Evolutionary conservation across 1,140 invertebrate species (phyloP).

Genomic region (Apis dorsata): DNA sequence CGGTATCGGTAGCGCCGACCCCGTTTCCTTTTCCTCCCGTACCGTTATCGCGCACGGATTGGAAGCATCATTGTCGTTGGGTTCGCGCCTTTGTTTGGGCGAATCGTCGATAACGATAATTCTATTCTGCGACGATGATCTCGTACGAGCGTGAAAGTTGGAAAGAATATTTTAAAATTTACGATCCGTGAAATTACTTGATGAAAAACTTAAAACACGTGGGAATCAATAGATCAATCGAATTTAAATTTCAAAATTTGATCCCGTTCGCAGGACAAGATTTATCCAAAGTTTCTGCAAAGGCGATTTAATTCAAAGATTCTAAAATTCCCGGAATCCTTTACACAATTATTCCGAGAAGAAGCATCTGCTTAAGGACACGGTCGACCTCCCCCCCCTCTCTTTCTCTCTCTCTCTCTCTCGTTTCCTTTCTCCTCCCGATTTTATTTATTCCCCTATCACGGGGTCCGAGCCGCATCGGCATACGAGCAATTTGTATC

Average conservation of each 20-base stretch:
- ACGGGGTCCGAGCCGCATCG: constrained; percentile 14
- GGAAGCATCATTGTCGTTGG: too few species aligned
- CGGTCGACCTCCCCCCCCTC: too few species aligned
- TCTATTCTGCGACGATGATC: too few species aligned
- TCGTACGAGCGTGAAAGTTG: too few species aligned
- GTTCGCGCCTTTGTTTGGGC: too few species aligned
- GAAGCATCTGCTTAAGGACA: not conserved
- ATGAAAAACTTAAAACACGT: too few species aligned
- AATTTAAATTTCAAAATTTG: too few species aligned
- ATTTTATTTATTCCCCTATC: constrained; percentile 47
- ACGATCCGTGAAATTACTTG: too few species aligned
- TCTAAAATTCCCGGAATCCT: not conserved
- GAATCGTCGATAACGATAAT: too few species aligned
- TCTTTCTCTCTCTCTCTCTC: not conserved
- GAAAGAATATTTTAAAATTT: too few species aligned
- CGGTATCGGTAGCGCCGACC: not conserved
- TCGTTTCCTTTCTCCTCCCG: not conserved
- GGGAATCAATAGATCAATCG: too few species aligned
- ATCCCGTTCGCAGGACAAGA: too few species aligned
- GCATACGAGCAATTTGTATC: constrained; percentile 74
- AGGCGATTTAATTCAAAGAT: not conserved
- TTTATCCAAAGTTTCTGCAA: not conserved
- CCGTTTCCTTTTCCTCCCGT: constrained; percentile 18
- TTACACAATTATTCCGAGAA: not conserved
- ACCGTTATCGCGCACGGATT: not conserved